A percentile compares a stretch with the other conserved stretches of the same genome.
Conservation (phyloP, 2,113 vertebrate species). For the Sturnira hondurensis region DNA sequence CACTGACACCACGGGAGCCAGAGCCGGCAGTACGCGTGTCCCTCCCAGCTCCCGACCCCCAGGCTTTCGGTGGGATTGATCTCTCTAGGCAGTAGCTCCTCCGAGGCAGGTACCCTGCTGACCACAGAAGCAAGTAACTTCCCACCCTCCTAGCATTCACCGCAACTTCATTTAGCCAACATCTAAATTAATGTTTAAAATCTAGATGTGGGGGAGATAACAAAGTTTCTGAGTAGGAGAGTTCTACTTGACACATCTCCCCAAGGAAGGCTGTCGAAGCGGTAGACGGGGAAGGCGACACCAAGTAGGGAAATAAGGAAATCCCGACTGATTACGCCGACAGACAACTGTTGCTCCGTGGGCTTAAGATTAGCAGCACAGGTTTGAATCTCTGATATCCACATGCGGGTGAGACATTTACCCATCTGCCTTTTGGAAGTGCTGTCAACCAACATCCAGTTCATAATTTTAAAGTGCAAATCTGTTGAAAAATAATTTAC, state of each 20-base stretch:
- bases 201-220: constrained; percentile 50
- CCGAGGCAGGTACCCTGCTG: constrained; percentile 24
- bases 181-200: constrained; percentile 36
- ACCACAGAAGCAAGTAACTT: constrained; percentile 51
- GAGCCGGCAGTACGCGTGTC: not conserved
- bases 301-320: not conserved
- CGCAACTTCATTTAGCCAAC: constrained; percentile 45
- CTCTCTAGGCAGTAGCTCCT: constrained; percentile 46
- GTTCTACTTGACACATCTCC: constrained; percentile 56
- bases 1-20: not conserved
- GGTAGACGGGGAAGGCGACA: constrained; percentile 3
- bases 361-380: rapidly evolving
- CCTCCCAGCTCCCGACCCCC: constrained; percentile 11
- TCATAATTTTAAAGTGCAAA: constrained; percentile 83
- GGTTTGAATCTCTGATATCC: not conserved
- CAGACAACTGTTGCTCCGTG: not conserved
- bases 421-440: not conserved
- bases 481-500: constrained; percentile 64
- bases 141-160: not conserved
- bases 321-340: not conserved
- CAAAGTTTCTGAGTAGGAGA: constrained; percentile 47
- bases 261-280: not conserved
- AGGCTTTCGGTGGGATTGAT: not conserved
- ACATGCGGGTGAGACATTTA: not conserved
- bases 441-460: constrained; percentile 70